Evolutionary conservation across 2,113 vertebrate species (phyloP), one percentile per base, ranked within the genome.

Genomic region (Entomyzon cyanotis): DNA sequence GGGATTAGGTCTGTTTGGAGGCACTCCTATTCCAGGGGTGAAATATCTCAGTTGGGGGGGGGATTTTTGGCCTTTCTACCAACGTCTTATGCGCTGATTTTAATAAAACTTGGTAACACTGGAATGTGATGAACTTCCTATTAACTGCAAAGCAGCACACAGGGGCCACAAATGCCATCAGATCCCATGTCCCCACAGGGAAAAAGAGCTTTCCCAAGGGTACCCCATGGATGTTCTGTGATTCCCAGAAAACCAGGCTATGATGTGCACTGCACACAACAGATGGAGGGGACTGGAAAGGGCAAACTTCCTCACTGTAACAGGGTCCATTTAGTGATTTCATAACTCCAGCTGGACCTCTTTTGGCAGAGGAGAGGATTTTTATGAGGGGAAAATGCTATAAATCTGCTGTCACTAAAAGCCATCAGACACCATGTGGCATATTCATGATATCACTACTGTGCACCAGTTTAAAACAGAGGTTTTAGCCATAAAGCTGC

Each of bases 361-460:
- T 93, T 88, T 85, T 96, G 93, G 91, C 87, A 82, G 83, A 42
- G 80, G 76, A 93, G 49, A 84, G 77, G 63, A 55, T 87, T 97
- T 97, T 97, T 96, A 96, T 87, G 85, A 95, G 91, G 91, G 84
- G 92, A 91, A 97, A 96, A 96, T 73, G 60, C 91, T 69, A 74
- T 97, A 96, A 97, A 89, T 95, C 94, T 95, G 84, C 94, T 93
- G 83, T 84, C 58, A 5, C 89, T 53, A 68, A 87, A 87, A 86
- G 87, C 91, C 94, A 96, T 91, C 93, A 94, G 92, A 97, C 86
- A 92, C 91, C 88, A 96, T 83, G 95, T 88, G 90, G 95, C 69
- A 74, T 37, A 78, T 46, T 89, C 86, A 69, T 65, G 81, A 81
- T 94, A 84, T 96, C 96, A 94, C 86, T 92, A 88, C 79, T 6